phyloP scores from a whole-genome alignment of 30 jellyfish, hydroid and myxozoan species.

The Hydractinia symbiolongicarpus region DNA sequence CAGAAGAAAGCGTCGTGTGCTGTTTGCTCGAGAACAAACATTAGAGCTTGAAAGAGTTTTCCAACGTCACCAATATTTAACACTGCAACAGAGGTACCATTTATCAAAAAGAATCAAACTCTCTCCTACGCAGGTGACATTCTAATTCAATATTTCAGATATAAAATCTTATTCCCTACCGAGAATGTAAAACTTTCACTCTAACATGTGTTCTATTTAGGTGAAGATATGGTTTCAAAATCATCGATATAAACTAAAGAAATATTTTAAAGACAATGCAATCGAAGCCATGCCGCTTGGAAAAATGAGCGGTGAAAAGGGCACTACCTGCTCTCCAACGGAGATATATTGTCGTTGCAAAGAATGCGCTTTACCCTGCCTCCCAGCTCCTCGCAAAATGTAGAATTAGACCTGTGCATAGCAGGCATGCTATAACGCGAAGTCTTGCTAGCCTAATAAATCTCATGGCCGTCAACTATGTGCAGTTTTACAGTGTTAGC shows the following conservation, averaged over 20 bases:
- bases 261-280: constrained; percentile 4
- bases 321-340: no score
- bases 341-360: no score
- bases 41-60: constrained; percentile 8
- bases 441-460: no score
- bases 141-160: no score
- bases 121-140: constrained; percentile 8
- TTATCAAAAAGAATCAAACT: constrained; percentile 1
- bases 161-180: not conserved
- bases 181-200: not conserved
- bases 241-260: constrained; percentile 16
- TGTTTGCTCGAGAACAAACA: constrained; percentile 17
- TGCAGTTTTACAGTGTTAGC: no score
- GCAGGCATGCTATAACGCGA: no score
- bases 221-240: constrained; percentile 23
- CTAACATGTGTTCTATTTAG: not conserved
- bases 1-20: not conserved
- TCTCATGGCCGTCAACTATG: no score
- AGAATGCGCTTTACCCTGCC: no score
- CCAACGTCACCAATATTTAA: constrained; percentile 19
- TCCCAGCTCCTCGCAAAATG: no score
- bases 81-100: not conserved
- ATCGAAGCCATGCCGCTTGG: not conserved
- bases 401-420: no score
- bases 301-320: no score